Evolutionary conservation across 1,140 invertebrate genomes (phyloP), one percentile per base, ranked within the genome.

Genomic region (Luehdorfia chinensis): DNA sequence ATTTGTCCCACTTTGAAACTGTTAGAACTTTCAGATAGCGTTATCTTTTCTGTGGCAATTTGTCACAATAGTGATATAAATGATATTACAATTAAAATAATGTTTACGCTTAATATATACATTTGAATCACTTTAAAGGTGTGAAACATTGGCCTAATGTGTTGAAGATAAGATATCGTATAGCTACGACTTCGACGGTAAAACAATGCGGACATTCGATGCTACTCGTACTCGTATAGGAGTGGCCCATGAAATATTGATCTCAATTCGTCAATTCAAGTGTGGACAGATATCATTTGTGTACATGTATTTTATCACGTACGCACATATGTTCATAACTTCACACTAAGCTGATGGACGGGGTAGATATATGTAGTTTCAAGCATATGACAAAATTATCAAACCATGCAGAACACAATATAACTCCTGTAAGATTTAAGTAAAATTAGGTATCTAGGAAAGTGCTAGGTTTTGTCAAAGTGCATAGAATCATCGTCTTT

Each of bases 231-330:
- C n/a, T n/a, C n/a, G n/a, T 34, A 34, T 8, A 46, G 58, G 54
- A 47, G 58, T 58, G 58, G 36, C 50, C 2, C 18, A 34, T 50
- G 34, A 51, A 30, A 48, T 56, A 49, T 53, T 57, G 58, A 55
- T 65, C 62, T 43, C 32, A 47, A 48, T 61, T 48, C 47, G 54
- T 60, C 55, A 57, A 33, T 53, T 14, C 6, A 12, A 41, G 12
- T 32, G 23, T 36, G 28, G 14, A 23, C 16, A 30, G 16, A 50
- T 43, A 27, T 33, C 32, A 3, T 7, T 7, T 45, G 56, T 27
- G 33, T 34, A 61, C 61, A 53, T 66, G 63, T 8, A 28, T 50
- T 15, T 14, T 43, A 45, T 59, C 63, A 66, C 59, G 63, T 61
- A 66, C 19, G 37, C 63, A 58, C 30, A n/a, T n/a, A n/a, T n/a